phyloP scores from a whole-genome alignment of 1,140 invertebrate genomes.

The Ephestia elutella region DNA sequence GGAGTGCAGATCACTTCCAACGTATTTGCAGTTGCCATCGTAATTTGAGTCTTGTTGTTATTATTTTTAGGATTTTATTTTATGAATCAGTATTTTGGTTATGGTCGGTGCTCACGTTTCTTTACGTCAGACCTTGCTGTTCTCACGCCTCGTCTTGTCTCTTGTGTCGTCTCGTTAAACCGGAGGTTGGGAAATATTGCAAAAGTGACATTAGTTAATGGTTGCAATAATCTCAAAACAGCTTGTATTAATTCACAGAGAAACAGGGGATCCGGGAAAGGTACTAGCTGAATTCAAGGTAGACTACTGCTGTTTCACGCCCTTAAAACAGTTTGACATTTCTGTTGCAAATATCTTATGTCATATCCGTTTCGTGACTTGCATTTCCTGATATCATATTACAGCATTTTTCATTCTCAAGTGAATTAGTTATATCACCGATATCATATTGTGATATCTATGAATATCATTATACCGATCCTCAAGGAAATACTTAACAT shows the following conservation, averaged over 20 bases:
- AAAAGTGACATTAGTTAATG: background rate
- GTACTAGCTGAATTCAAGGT: background rate
- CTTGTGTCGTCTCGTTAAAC: background rate
- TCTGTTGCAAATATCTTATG: background rate
- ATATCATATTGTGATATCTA: too few relatives aligned
- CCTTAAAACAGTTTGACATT: background rate
- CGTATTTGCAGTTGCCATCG: background rate
- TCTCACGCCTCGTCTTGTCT: background rate
- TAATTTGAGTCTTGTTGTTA: background rate
- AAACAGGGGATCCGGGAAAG: background rate
- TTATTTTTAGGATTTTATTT: background rate
- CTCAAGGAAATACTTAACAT: too few relatives aligned
- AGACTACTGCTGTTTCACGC: background rate
- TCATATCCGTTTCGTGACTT: background rate
- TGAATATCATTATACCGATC: too few relatives aligned
- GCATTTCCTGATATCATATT: background rate
- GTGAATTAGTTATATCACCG: too few relatives aligned
- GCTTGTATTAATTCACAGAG: background rate
- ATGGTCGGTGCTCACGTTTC: background rate
- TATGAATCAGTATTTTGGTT: background rate
- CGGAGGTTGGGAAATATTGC: background rate
- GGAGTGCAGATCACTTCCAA: background rate
- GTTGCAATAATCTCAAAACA: background rate
- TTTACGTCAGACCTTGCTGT: slow-evolving; percentile 1
- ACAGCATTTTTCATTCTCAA: background rate